Base-by-base conservation (phyloP, 2,888 invertebrate genomes). In the Cenopis cana region DNA sequence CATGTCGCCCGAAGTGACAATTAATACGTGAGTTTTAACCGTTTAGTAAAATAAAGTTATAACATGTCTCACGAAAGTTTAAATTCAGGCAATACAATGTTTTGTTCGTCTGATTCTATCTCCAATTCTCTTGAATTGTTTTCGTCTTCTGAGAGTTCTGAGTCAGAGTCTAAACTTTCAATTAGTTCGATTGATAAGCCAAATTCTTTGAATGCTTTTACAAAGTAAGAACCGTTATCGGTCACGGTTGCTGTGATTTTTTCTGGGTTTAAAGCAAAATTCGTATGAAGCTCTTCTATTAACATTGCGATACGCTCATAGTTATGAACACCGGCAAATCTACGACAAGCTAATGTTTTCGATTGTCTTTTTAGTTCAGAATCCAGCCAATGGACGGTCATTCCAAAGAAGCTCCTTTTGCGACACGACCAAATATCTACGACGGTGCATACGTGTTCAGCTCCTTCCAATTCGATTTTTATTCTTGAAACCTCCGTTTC, bases 211-310 rank as follows among this genome's bases (percentile, higher is more conserved):
- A 69, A 66, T n/a, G 74, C 74, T 64, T 74, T 71, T 41, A 71
- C 68, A 49, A 74, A 74, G 62, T 74, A 71, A 49, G 56, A 64
- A 33, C 72, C 74, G 36, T 68, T 73, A 29, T 74, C 70, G 29
- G 71, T 73, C 54, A 73, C 70, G 5, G 70, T 68, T 55, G 54
- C 68, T 52, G 65, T 66, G 38, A 73, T 73, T 70, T 74, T 74
- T 4, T 61, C 68, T 41, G 61, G 49, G 61, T 62, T 61, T 50
- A 74, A 57, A 55, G 62, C 60, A 57, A 55, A 74, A 11, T 70
- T 61, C 38, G 57, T 61, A 59, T 71, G 65, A 41, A 74, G 70
- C 62, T 74, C 68, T 61, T 49, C 46, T 61, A 61, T 12, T 50
- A 61, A 49, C n/a, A 29, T 61, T 1, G 61, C 49, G 10, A 61